phyloP scores from a whole-genome alignment of 2,113 vertebrate genomes.

The Connochaetes taurinus region DNA sequence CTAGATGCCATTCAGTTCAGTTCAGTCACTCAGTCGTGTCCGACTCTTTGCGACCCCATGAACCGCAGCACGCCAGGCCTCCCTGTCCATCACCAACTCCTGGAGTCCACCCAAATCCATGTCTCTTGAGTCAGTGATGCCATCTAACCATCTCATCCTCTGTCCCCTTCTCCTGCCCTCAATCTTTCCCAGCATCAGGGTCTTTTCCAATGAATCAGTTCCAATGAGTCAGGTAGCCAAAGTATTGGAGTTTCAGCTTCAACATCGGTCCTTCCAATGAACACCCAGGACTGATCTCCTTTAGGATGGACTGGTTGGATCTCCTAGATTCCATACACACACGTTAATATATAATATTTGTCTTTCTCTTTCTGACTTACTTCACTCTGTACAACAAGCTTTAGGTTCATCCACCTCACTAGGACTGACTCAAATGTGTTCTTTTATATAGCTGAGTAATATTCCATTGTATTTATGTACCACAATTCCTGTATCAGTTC shows the following conservation, averaged over 20 bases:
- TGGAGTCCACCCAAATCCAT: neutral
- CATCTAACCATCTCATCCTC: neutral
- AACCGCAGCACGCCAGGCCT: neutral
- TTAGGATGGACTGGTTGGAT: neutral
- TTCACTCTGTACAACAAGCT: neutral
- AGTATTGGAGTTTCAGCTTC: too few species aligned
- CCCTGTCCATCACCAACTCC: neutral
- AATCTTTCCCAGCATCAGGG: neutral
- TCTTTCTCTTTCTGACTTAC: neutral
- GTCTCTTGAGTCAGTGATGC: neutral
- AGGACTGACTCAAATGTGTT: neutral
- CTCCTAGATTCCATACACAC: neutral
- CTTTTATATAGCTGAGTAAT: neutral
- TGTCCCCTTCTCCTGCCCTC: neutral
- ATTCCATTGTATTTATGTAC: neutral
- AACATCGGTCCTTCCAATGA: too few species aligned
- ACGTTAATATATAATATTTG: neutral
- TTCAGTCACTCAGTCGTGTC: too few species aligned
- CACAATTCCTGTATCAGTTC: neutral
- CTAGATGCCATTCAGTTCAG: neutral
- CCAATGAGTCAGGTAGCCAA: too few species aligned
- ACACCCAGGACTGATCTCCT: neutral
- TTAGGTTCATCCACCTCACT: neutral
- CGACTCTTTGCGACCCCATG: too few species aligned
- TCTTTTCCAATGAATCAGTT: neutral